Percentiles rank a stretch among this genome's conserved stretches.
Conservation (phyloP, 2,797 vertebrate species). For the Sebastes alutus region DNA sequence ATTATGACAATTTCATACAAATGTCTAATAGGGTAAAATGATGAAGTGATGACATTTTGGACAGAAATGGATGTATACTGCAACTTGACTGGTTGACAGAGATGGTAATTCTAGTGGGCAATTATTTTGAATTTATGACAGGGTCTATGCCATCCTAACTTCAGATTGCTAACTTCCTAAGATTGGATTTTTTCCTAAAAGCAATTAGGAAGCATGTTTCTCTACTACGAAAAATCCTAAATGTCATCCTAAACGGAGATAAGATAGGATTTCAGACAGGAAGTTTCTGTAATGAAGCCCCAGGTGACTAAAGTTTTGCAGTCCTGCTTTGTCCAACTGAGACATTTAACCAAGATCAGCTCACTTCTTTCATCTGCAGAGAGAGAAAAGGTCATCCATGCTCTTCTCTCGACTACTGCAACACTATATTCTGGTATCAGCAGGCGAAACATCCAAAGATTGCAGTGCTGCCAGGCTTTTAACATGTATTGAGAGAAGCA, state of each 20-base stretch:
- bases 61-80: too few species aligned
- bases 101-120: too few species aligned
- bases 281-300: neutral
- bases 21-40: too few species aligned
- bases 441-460: neutral
- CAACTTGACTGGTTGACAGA: too few species aligned
- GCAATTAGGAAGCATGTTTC: neutral
- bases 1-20: too few species aligned
- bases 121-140: too few species aligned
- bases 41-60: too few species aligned
- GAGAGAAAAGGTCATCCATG: neutral
- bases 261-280: neutral
- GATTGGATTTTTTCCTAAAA: neutral
- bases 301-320: neutral
- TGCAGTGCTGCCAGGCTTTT: neutral
- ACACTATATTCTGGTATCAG: neutral
- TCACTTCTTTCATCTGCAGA: neutral
- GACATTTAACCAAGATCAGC: neutral
- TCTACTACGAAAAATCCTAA: accelerated
- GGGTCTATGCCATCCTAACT: too few species aligned
- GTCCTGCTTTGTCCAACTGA: neutral
- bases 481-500: neutral
- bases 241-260: neutral
- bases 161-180: too few species aligned
- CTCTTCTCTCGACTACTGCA: neutral